phyloP scores from a whole-genome alignment of 2,888 invertebrate genomes.

The Glyphotaelius pellucidus region DNA sequence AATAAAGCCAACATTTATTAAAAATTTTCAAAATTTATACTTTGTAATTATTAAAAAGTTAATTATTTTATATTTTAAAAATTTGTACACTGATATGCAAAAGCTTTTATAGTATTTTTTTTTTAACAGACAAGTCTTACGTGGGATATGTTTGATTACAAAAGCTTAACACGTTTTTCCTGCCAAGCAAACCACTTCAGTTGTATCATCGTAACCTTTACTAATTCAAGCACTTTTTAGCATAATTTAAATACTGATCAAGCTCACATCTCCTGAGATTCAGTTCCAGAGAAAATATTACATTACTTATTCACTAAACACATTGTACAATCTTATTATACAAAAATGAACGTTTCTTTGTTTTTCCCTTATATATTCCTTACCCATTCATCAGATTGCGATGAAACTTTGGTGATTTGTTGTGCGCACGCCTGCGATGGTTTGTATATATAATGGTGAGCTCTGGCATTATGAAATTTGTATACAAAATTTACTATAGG shows the following conservation, averaged over 20 bases:
- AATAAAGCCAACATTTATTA: slow-evolving; percentile 34
- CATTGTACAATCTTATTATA: not conserved
- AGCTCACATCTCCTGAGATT: not conserved
- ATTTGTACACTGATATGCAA: slow-evolving; percentile 13
- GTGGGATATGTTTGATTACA: slow-evolving; percentile 24
- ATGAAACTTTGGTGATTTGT: too few relatives aligned
- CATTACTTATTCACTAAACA: not conserved
- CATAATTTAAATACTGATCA: not conserved
- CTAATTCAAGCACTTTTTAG: not conserved
- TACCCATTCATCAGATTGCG: too few relatives aligned
- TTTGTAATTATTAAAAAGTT: not conserved
- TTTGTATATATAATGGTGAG: too few relatives aligned
- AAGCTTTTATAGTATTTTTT: not conserved
- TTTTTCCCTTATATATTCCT: too few relatives aligned
- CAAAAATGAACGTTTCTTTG: too few relatives aligned
- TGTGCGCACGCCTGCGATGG: too few relatives aligned
- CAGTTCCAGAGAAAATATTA: not conserved
- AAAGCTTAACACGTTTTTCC: not conserved
- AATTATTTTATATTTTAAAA: not conserved
- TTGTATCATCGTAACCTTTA: not conserved
- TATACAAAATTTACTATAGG: too few relatives aligned
- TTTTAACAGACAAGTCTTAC: not conserved
- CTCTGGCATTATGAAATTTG: too few relatives aligned
- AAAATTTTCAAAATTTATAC: not conserved
- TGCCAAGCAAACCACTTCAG: not conserved